Conservation (phyloP, 2,888 invertebrate species). For the Philereme transversata region DNA sequence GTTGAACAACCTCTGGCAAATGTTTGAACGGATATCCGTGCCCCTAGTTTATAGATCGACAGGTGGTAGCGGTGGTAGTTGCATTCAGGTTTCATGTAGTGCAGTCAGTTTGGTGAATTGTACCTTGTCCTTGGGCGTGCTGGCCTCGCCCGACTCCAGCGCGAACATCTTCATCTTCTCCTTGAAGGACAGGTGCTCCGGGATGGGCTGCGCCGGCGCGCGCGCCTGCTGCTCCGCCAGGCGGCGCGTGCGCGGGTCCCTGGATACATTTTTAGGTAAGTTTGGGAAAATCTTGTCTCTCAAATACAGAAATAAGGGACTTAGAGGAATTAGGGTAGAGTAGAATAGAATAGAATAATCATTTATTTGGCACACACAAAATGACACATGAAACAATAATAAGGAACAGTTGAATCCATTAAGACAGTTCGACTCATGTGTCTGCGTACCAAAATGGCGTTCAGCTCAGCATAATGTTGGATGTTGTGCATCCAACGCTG, state of each 20-base stretch:
- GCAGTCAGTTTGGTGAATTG: slow-evolving; percentile 29
- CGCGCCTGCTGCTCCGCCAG: slow-evolving; percentile 90
- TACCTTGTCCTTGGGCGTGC: slow-evolving; percentile 95
- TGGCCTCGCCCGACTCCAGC: slow-evolving; percentile 96
- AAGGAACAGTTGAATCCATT: no score
- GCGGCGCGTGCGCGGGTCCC: slow-evolving; percentile 95
- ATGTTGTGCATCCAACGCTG: no score
- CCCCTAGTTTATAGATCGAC: slow-evolving; percentile 4
- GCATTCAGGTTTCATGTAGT: slow-evolving; percentile 27
- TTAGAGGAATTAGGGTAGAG: no score
- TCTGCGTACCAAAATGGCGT: no score
- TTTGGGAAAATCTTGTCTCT: not conserved
- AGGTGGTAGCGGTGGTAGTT: not conserved
- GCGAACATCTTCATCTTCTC: slow-evolving; percentile 99
- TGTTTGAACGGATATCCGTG: slow-evolving; percentile 6
- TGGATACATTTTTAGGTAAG: slow-evolving; percentile 48
- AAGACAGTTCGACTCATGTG: no score
- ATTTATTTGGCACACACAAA: no score
- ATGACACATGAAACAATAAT: no score
- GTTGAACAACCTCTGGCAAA: not conserved
- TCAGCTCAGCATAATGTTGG: no score
- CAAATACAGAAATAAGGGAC: no score
- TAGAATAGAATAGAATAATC: no score
- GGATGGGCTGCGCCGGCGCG: slow-evolving; percentile 87
- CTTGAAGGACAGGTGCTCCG: slow-evolving; percentile 97